Conservation (phyloP, 1,140 invertebrate species). For the Aleiodes sp. region DNA sequence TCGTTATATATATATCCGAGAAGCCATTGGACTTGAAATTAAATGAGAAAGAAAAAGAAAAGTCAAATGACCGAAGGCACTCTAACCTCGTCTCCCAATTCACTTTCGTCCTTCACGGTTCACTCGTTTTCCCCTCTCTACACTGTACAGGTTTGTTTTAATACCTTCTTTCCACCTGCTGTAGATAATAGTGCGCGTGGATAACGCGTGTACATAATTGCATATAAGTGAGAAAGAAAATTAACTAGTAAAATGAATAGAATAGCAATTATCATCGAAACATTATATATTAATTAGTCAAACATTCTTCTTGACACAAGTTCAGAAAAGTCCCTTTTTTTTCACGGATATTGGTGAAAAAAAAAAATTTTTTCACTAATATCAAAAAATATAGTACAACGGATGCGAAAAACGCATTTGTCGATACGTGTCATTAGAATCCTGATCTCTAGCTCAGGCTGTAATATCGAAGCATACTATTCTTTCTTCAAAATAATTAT, state of each 20-base stretch:
- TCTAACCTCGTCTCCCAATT: conserved; percentile 31
- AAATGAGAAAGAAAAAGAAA: conserved; percentile 7
- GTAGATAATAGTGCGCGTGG: background rate
- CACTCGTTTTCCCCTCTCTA: conserved; percentile 14
- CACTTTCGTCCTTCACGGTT: conserved; percentile 33
- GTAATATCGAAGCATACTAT: background rate
- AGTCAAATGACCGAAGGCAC: conserved; percentile 21
- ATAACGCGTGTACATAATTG: background rate
- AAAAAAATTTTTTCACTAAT: too few relatives aligned
- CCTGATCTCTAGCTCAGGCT: background rate
- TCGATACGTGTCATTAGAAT: too few relatives aligned
- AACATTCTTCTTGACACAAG: too few relatives aligned
- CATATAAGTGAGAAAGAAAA: too few relatives aligned
- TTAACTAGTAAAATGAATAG: too few relatives aligned
- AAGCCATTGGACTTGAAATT: conserved; percentile 3
- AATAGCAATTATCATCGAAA: too few relatives aligned
- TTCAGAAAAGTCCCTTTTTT: too few relatives aligned
- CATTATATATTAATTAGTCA: too few relatives aligned
- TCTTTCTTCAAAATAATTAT: background rate
- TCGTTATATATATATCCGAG: too few relatives aligned
- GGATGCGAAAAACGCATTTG: too few relatives aligned
- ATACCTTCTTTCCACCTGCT: conserved; percentile 10
- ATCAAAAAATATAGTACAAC: too few relatives aligned
- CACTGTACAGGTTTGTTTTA: background rate
- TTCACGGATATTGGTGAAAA: too few relatives aligned